Evolutionary conservation across 2,797 vertebrate species (phyloP), one percentile per base, ranked within the genome.

Genomic region (Chromobotia macracanthus): DNA sequence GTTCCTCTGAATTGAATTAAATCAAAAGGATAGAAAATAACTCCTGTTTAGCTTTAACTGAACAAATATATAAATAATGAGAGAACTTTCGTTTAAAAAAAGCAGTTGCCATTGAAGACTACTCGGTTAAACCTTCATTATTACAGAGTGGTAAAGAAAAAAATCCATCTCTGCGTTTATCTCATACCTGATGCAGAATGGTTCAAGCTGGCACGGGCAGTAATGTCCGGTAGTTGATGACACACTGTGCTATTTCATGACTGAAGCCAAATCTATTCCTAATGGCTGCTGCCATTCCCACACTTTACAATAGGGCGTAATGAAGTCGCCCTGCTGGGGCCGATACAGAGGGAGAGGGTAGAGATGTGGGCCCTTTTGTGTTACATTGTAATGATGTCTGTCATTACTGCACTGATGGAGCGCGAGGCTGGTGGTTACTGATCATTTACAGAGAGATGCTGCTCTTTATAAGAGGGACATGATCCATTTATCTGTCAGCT

Each of bases 211-310:
- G 28, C 28, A 4, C 28, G 28, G 28, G 4, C 28, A 28, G 28
- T 28, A 28, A 28, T 28, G 28, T 28, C 28, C 23, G 13, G 56
- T 28, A 60, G 12, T 60, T 60, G 23, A 15, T 15, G 13, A 7
- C 56, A 60, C 56, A 65, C 75, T 73, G 78, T 35, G 77, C 79
- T 80, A 77, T 72, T 64, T 82, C 77, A 84, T 87, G 84, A 81
- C 85, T 79, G 87, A 84, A 86, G 75, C 72, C 79, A 82, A 89
- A 92, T 92, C 91, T 90, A 91, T 92, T 86, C 82, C 31, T 79
- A 86, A 85, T 89, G 83, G 75, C 85, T 78, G 5, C 50, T 61
- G 82, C 60, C 48, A 46, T 84, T 85, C 83, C 79, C 82, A 80
- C 74, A 67, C 83, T 77, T 21, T 80, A 83, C 84, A 85, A 86